A percentile compares a stretch with the other conserved stretches of the same genome.
Evolutionary conservation across 2,113 vertebrate genomes (phyloP).

Genomic region (Channa maculata): DNA sequence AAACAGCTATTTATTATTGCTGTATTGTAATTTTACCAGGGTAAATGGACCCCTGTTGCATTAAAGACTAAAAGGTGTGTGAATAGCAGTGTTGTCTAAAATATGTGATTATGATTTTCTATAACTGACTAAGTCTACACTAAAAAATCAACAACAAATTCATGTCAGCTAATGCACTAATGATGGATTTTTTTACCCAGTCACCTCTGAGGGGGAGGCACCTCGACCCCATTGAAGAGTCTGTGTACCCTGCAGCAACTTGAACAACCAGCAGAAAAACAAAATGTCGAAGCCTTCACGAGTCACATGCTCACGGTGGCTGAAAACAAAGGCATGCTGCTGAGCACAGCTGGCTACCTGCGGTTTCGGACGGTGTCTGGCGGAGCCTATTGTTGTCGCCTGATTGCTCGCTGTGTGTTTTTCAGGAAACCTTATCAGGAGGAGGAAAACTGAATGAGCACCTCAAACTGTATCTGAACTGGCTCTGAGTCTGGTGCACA

Average conservation of each 20-base stretch:
- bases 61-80: too few relatives aligned
- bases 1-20: too few relatives aligned
- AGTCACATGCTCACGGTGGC: constrained; percentile 29
- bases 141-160: too few relatives aligned
- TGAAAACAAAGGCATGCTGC: constrained; percentile 53
- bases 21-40: too few relatives aligned
- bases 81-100: not conserved
- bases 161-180: not conserved
- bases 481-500: constrained; percentile 89
- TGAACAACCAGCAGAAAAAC: constrained; percentile 46
- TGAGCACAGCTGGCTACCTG: constrained; percentile 37
- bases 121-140: not conserved
- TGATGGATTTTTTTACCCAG: not conserved
- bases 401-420: constrained; percentile 83
- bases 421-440: constrained; percentile 89
- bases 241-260: constrained; percentile 3
- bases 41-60: too few relatives aligned
- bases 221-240: not conserved
- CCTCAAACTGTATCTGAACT: constrained; percentile 84
- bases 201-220: not conserved
- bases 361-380: constrained; percentile 39
- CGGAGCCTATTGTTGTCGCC: constrained; percentile 83
- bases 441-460: constrained; percentile 87
- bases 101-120: not conserved
- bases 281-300: constrained; percentile 39